These are phyloP conservation scores for Pluvianellus socialis DNA, from an alignment of 2,113 vertebrate genomes.

Conservation along the genomic window DNA sequence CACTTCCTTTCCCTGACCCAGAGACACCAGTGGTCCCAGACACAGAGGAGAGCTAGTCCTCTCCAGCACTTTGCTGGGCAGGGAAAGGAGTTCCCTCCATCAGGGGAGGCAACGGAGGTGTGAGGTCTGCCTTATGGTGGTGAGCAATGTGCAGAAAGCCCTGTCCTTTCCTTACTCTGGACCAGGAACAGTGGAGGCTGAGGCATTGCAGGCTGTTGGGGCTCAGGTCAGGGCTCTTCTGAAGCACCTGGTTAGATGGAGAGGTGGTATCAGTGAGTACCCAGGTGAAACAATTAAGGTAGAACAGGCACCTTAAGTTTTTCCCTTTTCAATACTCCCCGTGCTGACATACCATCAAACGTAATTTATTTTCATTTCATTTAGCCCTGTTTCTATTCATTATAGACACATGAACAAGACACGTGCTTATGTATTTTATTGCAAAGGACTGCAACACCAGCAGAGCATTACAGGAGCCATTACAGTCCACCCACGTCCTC, in stretches of 20 bases:
- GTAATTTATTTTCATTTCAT: neutral
- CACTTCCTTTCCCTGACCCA: neutral
- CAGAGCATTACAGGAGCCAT: neutral
- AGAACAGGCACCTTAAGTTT: neutral
- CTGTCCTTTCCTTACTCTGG: neutral
- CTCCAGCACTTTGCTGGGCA: neutral
- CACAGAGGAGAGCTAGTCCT: accelerated
- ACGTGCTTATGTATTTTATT: neutral
- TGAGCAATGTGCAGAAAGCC: neutral
- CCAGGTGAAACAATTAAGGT: neutral
- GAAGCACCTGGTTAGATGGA: neutral
- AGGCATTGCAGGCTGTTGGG: neutral
- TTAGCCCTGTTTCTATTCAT: neutral
- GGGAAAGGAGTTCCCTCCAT: neutral
- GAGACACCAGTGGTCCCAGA: neutral
- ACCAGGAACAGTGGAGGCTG: neutral
- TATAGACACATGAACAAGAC: neutral
- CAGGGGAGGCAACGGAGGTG: accelerated
- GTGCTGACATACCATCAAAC: accelerated
- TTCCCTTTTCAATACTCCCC: neutral
- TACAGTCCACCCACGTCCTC: neutral
- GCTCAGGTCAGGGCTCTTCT: neutral
- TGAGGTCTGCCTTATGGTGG: accelerated
- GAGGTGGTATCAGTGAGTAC: neutral
- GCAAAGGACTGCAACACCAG: neutral